Percentiles rank a stretch among this genome's conserved stretches.
Conservation (phyloP, 2,888 invertebrate genomes). For the Diachrysia chrysitis region DNA sequence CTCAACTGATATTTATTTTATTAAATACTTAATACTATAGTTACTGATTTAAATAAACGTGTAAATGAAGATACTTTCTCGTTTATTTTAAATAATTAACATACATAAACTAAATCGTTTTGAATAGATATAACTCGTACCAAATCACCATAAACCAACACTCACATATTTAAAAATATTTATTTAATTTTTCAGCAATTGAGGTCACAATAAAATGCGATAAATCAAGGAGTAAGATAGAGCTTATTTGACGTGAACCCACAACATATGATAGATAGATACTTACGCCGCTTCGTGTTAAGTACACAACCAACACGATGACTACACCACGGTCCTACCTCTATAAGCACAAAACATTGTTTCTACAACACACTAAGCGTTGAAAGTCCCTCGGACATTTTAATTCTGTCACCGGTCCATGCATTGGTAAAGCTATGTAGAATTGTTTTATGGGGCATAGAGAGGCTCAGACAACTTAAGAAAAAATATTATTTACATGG, state of each 20-base stretch:
- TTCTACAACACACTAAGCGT: conserved; percentile 87
- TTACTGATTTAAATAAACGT: too few species aligned
- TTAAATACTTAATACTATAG: background rate
- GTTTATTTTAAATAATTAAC: too few species aligned
- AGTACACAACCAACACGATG: conserved; percentile 70
- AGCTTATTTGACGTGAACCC: conserved; percentile 80
- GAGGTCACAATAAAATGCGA: conserved; percentile 76
- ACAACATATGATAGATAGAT: conserved; percentile 81
- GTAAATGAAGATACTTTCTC: too few species aligned
- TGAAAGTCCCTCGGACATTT: conserved; percentile 71
- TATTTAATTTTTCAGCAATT: conserved; percentile 57
- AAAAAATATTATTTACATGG: background rate
- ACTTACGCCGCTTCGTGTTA: conserved; percentile 79
- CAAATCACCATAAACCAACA: background rate
- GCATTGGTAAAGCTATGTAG: conserved; percentile 76
- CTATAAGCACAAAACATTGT: conserved; percentile 78
- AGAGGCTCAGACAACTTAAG: conserved; percentile 11
- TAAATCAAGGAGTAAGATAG: conserved; percentile 77
- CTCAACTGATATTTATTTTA: conserved; percentile 65
- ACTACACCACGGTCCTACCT: conserved; percentile 73
- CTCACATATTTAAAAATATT: conserved; percentile 7
- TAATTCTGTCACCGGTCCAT: conserved; percentile 84
- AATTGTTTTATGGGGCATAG: conserved; percentile 54
- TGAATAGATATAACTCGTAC: background rate
- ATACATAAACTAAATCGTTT: too few species aligned